phyloP scores from a whole-genome alignment of 1,140 invertebrate species.

The Drosophila kikkawai region DNA sequence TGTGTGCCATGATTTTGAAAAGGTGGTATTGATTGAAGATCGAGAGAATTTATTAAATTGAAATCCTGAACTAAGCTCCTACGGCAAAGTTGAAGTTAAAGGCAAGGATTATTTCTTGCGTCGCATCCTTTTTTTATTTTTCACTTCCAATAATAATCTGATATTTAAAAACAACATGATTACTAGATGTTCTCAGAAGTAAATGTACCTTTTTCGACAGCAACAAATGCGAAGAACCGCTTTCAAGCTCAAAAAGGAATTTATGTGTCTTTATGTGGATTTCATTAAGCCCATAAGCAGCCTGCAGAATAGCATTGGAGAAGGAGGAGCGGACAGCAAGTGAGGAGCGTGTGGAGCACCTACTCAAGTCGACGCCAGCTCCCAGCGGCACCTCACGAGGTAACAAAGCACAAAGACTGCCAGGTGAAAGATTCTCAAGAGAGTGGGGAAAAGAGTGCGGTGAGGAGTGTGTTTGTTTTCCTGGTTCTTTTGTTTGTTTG shows the following conservation, averaged over 20 bases:
- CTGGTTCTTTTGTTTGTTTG: slow-evolving; percentile 13
- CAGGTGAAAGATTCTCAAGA: slow-evolving; percentile 52
- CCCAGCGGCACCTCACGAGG: slow-evolving; percentile 41
- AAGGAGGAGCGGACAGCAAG: neutral
- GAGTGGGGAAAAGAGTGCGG: slow-evolving; percentile 14
- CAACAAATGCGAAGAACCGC: neutral
- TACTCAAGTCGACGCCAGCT: slow-evolving; percentile 42
- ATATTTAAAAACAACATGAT: neutral
- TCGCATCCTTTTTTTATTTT: neutral
- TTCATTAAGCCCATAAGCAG: slow-evolving; percentile 56
- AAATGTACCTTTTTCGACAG: neutral
- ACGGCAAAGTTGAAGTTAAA: neutral
- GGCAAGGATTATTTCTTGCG: neutral
- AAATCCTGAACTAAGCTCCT: neutral
- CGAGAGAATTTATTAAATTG: neutral
- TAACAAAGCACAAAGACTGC: slow-evolving; percentile 54
- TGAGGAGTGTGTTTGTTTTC: slow-evolving; percentile 24
- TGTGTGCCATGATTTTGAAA: neutral
- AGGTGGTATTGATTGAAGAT: neutral
- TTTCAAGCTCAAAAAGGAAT: slow-evolving; percentile 6
- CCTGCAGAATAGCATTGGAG: neutral
- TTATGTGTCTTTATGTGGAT: slow-evolving; percentile 37
- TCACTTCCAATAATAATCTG: neutral
- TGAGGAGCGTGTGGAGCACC: slow-evolving; percentile 25
- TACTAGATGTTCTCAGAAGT: neutral